These are phyloP conservation scores for Cephus runcator DNA, from an alignment of 2,888 invertebrate genomes.

Conservation along the genomic window DNA sequence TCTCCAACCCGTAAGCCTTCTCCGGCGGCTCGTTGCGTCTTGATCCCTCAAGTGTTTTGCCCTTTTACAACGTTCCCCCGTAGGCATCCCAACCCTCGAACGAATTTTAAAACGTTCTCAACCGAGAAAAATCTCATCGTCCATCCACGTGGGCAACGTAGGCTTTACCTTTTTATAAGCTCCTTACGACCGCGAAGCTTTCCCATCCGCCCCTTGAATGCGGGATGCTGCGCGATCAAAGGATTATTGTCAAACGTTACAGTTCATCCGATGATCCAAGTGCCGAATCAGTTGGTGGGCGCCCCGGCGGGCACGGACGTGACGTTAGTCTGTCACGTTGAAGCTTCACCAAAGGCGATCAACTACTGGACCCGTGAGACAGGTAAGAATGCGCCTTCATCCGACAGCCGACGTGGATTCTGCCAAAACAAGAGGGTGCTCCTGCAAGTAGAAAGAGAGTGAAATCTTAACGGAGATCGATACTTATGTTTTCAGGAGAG, in stretches of 20 bases:
- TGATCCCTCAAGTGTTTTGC: too few species aligned
- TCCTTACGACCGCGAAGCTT: slow-evolving; percentile 2
- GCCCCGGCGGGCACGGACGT: slow-evolving; percentile 88
- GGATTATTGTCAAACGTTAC: slow-evolving; percentile 56
- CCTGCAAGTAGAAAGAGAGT: neutral
- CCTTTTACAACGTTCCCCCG: too few species aligned
- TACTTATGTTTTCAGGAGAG: slow-evolving; percentile 74
- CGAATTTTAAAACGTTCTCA: too few species aligned
- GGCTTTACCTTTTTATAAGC: too few species aligned
- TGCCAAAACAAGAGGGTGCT: too few species aligned
- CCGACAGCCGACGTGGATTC: too few species aligned
- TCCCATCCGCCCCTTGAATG: neutral
- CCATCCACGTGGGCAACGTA: too few species aligned
- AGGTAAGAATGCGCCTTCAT: slow-evolving; percentile 69
- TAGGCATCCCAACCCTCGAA: too few species aligned
- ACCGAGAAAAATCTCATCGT: too few species aligned
- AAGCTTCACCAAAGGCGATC: slow-evolving; percentile 93
- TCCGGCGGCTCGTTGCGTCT: too few species aligned
- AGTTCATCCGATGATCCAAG: slow-evolving; percentile 94
- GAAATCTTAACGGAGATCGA: neutral
- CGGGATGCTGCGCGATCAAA: neutral
- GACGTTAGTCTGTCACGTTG: slow-evolving; percentile 86
- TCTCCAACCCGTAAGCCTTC: too few species aligned
- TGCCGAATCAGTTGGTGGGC: slow-evolving; percentile 92
- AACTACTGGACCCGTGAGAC: slow-evolving; percentile 94